These are phyloP conservation scores for Gallinago solitaria DNA, from an alignment of 2,797 vertebrate species.

Conservation along the genomic window DNA sequence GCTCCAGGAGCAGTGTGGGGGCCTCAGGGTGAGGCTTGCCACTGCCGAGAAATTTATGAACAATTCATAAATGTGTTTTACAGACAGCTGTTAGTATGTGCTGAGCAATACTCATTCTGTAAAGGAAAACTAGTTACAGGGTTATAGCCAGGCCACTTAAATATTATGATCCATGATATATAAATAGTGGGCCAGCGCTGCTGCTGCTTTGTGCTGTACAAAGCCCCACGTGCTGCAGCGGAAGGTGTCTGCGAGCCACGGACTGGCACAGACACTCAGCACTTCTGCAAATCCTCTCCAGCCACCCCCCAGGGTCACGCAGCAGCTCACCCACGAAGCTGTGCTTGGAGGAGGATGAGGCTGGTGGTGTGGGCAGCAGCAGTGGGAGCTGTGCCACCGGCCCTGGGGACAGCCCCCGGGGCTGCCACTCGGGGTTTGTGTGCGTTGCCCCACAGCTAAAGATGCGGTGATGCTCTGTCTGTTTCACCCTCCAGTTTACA, in stretches of 20 bases:
- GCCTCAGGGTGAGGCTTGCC: slow-evolving; percentile 16
- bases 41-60: slow-evolving; percentile 61
- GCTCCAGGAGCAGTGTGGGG: background rate
- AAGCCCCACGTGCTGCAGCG: background rate
- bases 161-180: slow-evolving; percentile 73
- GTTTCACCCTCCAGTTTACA: background rate
- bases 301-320: background rate
- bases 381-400: background rate
- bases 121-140: slow-evolving; percentile 67
- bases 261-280: too few species aligned
- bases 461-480: background rate
- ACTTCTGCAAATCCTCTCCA: background rate
- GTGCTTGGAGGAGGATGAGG: background rate
- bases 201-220: background rate
- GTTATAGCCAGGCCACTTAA: slow-evolving; percentile 74
- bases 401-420: too few species aligned
- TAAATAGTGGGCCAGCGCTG: slow-evolving; percentile 55
- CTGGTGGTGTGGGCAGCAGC: background rate
- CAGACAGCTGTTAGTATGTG: slow-evolving; percentile 72
- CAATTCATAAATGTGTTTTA: slow-evolving; percentile 72
- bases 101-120: slow-evolving; percentile 65
- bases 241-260: background rate
- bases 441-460: too few species aligned
- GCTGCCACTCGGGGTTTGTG: background rate
- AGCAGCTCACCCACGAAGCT: rapidly evolving